Percentiles rank a stretch among this genome's conserved stretches.
phyloP scores from a whole-genome alignment of 2,113 vertebrate genomes.

The Scopus umbretta region DNA sequence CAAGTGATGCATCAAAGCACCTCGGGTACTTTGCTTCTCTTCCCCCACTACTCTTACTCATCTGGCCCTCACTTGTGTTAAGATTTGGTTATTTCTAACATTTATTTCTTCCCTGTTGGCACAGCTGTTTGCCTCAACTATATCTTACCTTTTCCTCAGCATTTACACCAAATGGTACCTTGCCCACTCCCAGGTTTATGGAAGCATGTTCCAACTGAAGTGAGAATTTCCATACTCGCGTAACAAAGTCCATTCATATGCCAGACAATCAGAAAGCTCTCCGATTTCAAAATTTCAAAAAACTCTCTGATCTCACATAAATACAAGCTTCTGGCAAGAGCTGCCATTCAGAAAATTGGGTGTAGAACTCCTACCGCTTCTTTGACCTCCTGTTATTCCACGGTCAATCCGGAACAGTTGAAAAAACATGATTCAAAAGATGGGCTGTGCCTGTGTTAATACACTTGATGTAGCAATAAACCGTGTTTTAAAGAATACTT shows the following conservation, averaged over 20 bases:
- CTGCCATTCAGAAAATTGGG: neutral
- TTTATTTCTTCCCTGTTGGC: neutral
- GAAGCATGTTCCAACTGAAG: neutral
- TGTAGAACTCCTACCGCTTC: neutral
- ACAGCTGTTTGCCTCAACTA: neutral
- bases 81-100: neutral
- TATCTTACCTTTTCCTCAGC: neutral
- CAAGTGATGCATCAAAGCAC: neutral
- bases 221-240: neutral
- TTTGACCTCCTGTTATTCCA: neutral
- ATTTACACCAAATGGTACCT: neutral
- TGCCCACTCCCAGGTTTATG: neutral
- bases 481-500: neutral
- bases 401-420: neutral
- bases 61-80: neutral
- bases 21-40: neutral
- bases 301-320: no score
- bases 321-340: neutral
- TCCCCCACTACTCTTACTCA: neutral
- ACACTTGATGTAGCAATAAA: neutral
- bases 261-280: neutral
- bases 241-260: rapidly evolving
- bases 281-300: no score
- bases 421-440: neutral
- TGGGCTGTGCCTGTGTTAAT: no score